A percentile compares a stretch with the other conserved stretches of the same genome.
Conservation (phyloP, 2,888 invertebrate genomes). For the Mythimna impura region DNA sequence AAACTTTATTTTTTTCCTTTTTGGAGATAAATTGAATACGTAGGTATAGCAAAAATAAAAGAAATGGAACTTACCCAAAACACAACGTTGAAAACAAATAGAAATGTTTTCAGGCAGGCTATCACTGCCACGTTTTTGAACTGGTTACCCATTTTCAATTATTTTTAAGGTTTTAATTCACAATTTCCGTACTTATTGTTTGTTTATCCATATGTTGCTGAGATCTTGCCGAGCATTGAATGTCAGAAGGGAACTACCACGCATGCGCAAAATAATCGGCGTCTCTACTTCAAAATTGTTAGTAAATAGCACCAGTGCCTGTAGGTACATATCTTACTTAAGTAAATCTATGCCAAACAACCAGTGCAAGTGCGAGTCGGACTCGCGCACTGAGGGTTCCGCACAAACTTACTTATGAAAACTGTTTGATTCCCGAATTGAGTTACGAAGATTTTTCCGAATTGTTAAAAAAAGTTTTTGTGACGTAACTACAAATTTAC, state of each 20-base stretch:
- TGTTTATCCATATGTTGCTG: constrained; percentile 46
- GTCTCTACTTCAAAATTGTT: constrained; percentile 64
- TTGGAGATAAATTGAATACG: not conserved
- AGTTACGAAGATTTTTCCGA: too few relatives aligned
- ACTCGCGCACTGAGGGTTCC: too few relatives aligned
- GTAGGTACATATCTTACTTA: too few relatives aligned
- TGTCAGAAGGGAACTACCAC: constrained; percentile 60
- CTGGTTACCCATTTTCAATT: constrained; percentile 91
- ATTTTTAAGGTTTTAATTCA: constrained; percentile 39
- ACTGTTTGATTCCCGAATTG: too few relatives aligned
- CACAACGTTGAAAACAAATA: constrained; percentile 95
- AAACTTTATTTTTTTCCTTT: too few relatives aligned
- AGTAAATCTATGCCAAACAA: too few relatives aligned
- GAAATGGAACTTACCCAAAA: constrained; percentile 93
- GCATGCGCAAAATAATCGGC: constrained; percentile 83
- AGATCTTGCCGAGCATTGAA: constrained; percentile 31
- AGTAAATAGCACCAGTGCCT: constrained; percentile 8
- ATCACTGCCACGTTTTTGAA: constrained; percentile 93
- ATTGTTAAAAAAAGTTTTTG: too few relatives aligned
- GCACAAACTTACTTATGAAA: too few relatives aligned
- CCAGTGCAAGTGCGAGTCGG: too few relatives aligned
- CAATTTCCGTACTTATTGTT: constrained; percentile 29
- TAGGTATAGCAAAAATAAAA: constrained; percentile 55
- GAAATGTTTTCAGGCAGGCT: constrained; percentile 94
- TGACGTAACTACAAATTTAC: too few relatives aligned